Evolutionary conservation across 2,888 invertebrate genomes (phyloP).

Genomic region (Amiota communis): DNA sequence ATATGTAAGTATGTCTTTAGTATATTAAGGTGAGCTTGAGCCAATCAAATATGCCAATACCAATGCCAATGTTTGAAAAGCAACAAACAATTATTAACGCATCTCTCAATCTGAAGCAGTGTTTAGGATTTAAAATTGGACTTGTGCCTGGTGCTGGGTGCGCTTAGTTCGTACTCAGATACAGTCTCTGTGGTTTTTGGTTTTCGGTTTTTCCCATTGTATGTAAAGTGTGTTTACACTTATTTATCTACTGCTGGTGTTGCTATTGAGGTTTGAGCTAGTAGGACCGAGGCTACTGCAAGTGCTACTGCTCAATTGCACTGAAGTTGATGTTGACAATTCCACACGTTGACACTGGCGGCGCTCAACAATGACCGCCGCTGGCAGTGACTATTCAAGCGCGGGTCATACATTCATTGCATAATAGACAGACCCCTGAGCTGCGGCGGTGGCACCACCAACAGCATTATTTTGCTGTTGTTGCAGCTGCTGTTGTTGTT

Average conservation of each 20-base stretch:
- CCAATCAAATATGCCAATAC: neutral
- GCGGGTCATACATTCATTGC: slow-evolving; percentile 90
- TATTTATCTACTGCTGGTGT: slow-evolving; percentile 44
- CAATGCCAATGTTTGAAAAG: neutral
- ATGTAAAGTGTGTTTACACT: neutral
- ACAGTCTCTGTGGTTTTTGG: neutral
- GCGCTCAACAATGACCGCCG: slow-evolving; percentile 70
- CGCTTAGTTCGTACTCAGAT: neutral
- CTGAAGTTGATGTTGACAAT: slow-evolving; percentile 68
- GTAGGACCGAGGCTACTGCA: slow-evolving; percentile 15
- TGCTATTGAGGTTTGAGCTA: neutral
- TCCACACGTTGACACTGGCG: slow-evolving; percentile 71
- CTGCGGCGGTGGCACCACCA: slow-evolving; percentile 43
- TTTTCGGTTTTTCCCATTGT: neutral
- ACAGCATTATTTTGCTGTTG: slow-evolving; percentile 35
- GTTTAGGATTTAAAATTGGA: no score
- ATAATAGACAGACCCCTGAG: slow-evolving; percentile 80
- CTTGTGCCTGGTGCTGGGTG: no score
- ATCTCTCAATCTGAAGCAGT: no score
- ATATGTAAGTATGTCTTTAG: no score
- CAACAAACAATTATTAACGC: no score
- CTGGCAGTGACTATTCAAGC: slow-evolving; percentile 72
- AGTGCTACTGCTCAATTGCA: slow-evolving; percentile 57
- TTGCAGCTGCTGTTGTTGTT: slow-evolving; percentile 47
- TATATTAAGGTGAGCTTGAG: no score